Conservation (phyloP, 2,888 invertebrate genomes). For the Orthonevra nobilis region DNA sequence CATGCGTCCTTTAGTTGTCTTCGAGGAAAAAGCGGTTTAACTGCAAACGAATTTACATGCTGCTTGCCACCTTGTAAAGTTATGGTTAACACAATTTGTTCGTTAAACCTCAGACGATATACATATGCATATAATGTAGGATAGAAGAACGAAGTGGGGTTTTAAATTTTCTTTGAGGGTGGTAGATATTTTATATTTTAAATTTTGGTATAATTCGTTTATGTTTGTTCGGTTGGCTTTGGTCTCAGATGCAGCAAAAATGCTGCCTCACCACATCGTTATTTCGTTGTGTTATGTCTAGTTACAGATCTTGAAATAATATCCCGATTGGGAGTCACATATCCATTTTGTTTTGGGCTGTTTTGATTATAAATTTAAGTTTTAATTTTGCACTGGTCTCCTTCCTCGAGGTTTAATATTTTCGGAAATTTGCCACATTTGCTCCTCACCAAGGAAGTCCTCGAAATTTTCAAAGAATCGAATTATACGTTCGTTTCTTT, state of each 20-base stretch:
- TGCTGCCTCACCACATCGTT: conserved; percentile 63
- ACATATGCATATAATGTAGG: conserved; percentile 3
- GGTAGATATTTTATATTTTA: conserved; percentile 31
- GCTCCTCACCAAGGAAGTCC: conserved; percentile 96
- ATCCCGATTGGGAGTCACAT: conserved; percentile 40
- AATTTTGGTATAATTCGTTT: conserved; percentile 70
- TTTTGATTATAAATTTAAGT: conserved; percentile 8
- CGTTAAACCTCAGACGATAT: conserved; percentile 35
- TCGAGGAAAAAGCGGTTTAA: too few species aligned
- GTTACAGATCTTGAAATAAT: conserved; percentile 41
- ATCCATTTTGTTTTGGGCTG: conserved; percentile 9
- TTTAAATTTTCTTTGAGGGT: neutral
- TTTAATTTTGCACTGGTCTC: conserved; percentile 76
- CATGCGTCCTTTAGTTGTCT: conserved; percentile 40
- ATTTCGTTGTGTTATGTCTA: conserved; percentile 62
- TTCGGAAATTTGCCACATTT: conserved; percentile 99
- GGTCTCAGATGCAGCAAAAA: conserved; percentile 57
- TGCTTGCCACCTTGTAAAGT: too few species aligned
- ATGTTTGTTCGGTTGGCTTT: conserved; percentile 69
- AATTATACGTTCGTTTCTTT: conserved; percentile 95
- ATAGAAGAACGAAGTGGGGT: neutral
- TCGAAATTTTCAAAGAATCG: conserved; percentile 98
- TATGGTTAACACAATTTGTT: conserved; percentile 25
- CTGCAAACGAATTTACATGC: too few species aligned
- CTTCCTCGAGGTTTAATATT: conserved; percentile 90